Evolutionary conservation across 2,797 vertebrate species (phyloP), one percentile per base, ranked within the genome.

Genomic region (Pseudochirops corinnae): DNA sequence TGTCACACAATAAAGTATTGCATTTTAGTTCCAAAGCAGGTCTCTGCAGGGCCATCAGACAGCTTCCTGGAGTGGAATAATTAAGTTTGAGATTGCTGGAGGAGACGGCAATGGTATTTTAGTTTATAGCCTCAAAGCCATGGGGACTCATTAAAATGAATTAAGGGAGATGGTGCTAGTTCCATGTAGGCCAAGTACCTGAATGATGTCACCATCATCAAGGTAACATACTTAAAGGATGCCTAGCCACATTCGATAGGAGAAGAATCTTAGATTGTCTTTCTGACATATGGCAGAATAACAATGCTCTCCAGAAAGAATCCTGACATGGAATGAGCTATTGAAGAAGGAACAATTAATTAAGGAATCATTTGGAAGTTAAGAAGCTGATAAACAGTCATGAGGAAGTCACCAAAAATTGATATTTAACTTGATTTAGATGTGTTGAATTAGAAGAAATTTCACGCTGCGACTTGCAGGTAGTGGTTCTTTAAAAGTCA

Each of bases 111-210:
- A 52, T 0, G 0, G 94, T 93, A 97, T 96, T 97, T 97, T 97
- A 97, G 97, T 96, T 95, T 56, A 62, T 95, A 97, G 94, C 31
- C 94, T 95, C 90, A 92, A 95, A 94, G 1, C 26, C 26, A 11
- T n/a, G 57, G 93, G 94, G 97, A 97, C 91, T 56, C 55, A 95
- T 95, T 94, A 93, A 97, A 96, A 97, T 95, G 90, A 96, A 97
- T 95, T 96, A 53, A 50, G 94, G 82, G 90, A 97, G 97, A 97
- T 26, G 94, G 96, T 92, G 12, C 55, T 93, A 94, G 55, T 13
- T 97, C 62, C 97, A 97, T 96, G 95, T 95, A 97, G 94, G 46
- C 56, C 26, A 52, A 92, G 67, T 92, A 95, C 97, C 96, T 97
- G 93, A 93, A 91, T 97, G 98, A 97, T 90, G 33, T 97, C 97